These are phyloP conservation scores for Leptinotarsa tumamoca DNA, from an alignment of 2,888 invertebrate species.

Conservation along the genomic window DNA sequence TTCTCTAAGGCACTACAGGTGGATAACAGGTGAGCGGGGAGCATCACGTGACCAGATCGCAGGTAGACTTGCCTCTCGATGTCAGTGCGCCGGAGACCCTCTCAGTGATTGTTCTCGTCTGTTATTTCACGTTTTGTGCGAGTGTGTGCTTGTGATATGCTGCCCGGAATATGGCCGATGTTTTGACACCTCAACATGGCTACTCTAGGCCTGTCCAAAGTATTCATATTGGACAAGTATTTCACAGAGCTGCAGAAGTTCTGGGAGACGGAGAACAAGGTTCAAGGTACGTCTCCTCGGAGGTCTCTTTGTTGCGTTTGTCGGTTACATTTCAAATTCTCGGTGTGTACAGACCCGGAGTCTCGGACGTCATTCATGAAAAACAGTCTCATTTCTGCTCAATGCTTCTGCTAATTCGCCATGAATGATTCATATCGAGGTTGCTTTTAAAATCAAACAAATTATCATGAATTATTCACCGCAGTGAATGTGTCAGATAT, in stretches of 20 bases:
- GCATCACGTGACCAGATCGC: slow-evolving; percentile 61
- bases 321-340: slow-evolving; percentile 19
- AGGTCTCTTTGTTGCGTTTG: slow-evolving; percentile 38
- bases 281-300: slow-evolving; percentile 81
- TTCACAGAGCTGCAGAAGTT: slow-evolving; percentile 96
- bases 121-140: slow-evolving; percentile 38
- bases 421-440: background rate
- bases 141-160: slow-evolving; percentile 51
- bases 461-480: slow-evolving; percentile 9
- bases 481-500: background rate
- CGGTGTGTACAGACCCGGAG: background rate
- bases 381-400: background rate
- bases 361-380: background rate
- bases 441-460: slow-evolving; percentile 6
- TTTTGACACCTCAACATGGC: slow-evolving; percentile 76
- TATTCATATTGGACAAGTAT: slow-evolving; percentile 97
- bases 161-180: slow-evolving; percentile 59
- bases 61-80: slow-evolving; percentile 55
- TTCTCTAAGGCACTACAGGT: slow-evolving; percentile 48
- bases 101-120: slow-evolving; percentile 48
- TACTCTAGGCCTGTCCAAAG: slow-evolving; percentile 95
- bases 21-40: slow-evolving; percentile 62
- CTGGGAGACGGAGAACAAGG: slow-evolving; percentile 96
- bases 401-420: background rate
- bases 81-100: slow-evolving; percentile 53